Evolutionary conservation across 1,140 invertebrate species (phyloP), one percentile per base, ranked within the genome.

Genomic region (Amphibalanus amphitrite): DNA sequence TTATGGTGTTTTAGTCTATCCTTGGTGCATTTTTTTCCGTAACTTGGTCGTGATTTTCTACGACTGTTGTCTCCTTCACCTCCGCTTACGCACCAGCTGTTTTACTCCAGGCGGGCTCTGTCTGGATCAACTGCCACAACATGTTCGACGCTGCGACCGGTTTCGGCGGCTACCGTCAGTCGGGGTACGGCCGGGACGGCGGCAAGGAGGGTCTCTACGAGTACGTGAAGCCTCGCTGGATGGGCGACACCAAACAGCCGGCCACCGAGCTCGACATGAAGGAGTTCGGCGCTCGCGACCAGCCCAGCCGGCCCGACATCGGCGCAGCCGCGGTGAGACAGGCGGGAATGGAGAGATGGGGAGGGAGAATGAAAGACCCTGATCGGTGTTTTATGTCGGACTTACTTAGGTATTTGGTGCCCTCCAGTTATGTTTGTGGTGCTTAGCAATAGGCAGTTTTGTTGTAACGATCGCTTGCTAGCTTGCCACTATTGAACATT

Each of bases 81-180:
- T n/a, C n/a, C n/a, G n/a, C n/a, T n/a, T n/a, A n/a, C n/a, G n/a
- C n/a, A n/a, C n/a, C n/a, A n/a, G n/a, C n/a, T n/a, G n/a, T n/a
- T n/a, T n/a, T 38, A 71, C 73, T 76, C 40, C 70, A 81, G 77
- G 82, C 82, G n/a, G 80, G 81, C 17, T 82, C 81, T 71, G 79
- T 86, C 38, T 87, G 85, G 85, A 79, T 86, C 30, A 87, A 87
- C 77, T 77, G 77, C 71, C 81, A 84, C 77, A 84, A 84, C 70
- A 69, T 82, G 68, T 80, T 84, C 77, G 82, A 82, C 77, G 80
- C 83, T 30, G 81, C 81, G 29, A 76, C 82, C 30, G 78, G 82
- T 13, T 82, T 84, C 78, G 81, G 82, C 38, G 83, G 82, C 20
- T 78, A 80, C 69, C 82, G 82, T 76, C 79, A 81, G 72, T 84